Conservation (phyloP, 2,113 vertebrate species). For the Uropsilus gracilis region DNA sequence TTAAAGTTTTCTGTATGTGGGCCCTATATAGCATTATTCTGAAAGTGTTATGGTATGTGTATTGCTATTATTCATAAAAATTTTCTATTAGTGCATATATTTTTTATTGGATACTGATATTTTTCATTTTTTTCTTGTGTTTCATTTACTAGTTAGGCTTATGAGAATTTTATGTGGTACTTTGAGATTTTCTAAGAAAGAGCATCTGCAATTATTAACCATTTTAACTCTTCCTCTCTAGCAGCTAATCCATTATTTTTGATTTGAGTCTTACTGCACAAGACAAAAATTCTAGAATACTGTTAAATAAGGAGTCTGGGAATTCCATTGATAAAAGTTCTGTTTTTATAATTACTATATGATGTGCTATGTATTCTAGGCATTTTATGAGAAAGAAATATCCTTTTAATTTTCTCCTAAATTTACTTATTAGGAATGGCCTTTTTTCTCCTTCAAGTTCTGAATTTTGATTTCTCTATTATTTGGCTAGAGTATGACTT, state of each 20-base stretch:
- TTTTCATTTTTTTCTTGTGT: not conserved
- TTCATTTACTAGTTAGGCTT: conserved; percentile 1
- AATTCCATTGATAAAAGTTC: conserved; percentile 34
- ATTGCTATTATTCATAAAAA: not conserved
- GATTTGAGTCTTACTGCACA: conserved; percentile 12
- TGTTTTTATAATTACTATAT: conserved; percentile 1
- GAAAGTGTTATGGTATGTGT: not conserved
- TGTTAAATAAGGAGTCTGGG: not conserved
- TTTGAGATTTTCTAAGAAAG: conserved; percentile 37
- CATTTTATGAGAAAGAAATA: conserved; percentile 3
- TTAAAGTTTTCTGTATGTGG: not conserved
- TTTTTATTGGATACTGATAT: conserved; percentile 20
- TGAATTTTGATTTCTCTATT: conserved; percentile 32
- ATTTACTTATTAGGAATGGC: not conserved
- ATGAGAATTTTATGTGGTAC: conserved; percentile 14
- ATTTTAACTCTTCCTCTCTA: not conserved
- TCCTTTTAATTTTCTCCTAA: not conserved
- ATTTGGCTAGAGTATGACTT: not conserved
- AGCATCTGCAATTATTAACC: not conserved
- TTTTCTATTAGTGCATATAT: not conserved
- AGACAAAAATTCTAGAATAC: conserved; percentile 19
- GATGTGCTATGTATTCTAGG: conserved; percentile 12
- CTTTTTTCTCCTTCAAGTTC: not conserved
- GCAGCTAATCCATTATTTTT: not conserved
- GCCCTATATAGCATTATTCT: not conserved